These are phyloP conservation scores for Helicolenus hilgendorfi DNA, from an alignment of 2,797 vertebrate species.

Conservation along the genomic window DNA sequence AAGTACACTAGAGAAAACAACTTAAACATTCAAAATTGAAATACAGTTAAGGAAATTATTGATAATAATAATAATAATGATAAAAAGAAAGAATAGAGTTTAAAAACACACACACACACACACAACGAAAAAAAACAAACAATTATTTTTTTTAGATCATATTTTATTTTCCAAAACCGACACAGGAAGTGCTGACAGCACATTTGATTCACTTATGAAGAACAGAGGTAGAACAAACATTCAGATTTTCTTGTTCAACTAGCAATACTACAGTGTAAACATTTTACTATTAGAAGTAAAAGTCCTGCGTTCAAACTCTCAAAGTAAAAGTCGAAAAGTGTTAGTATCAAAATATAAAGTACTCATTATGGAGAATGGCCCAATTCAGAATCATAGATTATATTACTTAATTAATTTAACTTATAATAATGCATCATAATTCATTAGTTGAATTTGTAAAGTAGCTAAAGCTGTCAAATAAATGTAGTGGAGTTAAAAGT, in stretches of 20 bases:
- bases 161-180: background rate
- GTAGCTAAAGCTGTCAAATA: background rate
- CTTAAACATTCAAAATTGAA: too few relatives aligned
- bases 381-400: background rate
- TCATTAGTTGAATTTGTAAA: background rate
- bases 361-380: background rate
- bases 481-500: background rate
- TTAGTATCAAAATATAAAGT: background rate
- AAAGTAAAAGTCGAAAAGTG: background rate
- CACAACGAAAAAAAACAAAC: too few relatives aligned
- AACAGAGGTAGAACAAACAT: background rate
- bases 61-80: too few relatives aligned
- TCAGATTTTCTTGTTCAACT: background rate
- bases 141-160: background rate
- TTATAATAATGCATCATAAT: background rate
- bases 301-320: background rate
- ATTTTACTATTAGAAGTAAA: background rate
- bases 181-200: background rate
- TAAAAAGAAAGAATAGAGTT: too few relatives aligned
- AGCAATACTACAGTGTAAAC: background rate
- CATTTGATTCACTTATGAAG: background rate
- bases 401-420: background rate
- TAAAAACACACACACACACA: too few relatives aligned
- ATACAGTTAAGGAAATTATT: too few relatives aligned
- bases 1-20: too few relatives aligned